These are phyloP conservation scores for Fragariocoptes setiger DNA, from an alignment of 1,140 invertebrate species.

Conservation along the genomic window DNA sequence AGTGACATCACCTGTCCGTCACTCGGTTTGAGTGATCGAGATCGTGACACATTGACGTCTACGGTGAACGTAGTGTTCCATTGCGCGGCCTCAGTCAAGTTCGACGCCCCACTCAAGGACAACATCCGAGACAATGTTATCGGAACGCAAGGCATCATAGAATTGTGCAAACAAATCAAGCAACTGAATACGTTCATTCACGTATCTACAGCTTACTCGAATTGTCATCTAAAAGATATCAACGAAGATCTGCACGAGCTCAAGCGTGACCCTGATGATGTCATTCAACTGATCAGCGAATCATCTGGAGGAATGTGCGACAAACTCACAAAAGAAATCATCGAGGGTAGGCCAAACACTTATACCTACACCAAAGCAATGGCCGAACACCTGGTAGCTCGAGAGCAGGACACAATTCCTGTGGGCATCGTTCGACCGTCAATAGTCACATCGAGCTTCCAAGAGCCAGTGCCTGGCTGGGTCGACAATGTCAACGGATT, in stretches of 20 bases:
- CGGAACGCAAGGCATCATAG: constrained; percentile 44
- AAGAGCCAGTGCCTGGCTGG: constrained; percentile 31
- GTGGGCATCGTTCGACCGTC: constrained; percentile 53
- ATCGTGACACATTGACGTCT: constrained; percentile 32
- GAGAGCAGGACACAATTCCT: constrained; percentile 30
- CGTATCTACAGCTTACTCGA: constrained; percentile 46
- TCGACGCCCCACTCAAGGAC: constrained; percentile 66
- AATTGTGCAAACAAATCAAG: constrained; percentile 10
- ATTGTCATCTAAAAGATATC: constrained; percentile 26
- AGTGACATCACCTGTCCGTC: constrained; percentile 65
- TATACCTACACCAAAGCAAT: constrained; percentile 51
- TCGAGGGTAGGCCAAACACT: constrained; percentile 40
- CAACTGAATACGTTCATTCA: constrained; percentile 18
- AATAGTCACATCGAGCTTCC: constrained; percentile 32
- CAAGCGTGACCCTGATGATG: constrained; percentile 10
- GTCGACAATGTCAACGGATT: constrained; percentile 86
- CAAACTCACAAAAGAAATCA: constrained; percentile 16
- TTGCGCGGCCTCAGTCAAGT: constrained; percentile 88
- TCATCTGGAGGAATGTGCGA: constrained; percentile 38
- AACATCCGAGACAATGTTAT: constrained; percentile 54
- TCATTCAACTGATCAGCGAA: constrained; percentile 20
- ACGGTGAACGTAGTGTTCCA: constrained; percentile 75
- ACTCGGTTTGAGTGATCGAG: constrained; percentile 44
- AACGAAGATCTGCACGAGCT: constrained; percentile 32
- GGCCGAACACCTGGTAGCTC: constrained; percentile 33